These are phyloP conservation scores for Numida meleagris DNA, from an alignment of 2,113 vertebrate genomes.

Conservation along the genomic window DNA sequence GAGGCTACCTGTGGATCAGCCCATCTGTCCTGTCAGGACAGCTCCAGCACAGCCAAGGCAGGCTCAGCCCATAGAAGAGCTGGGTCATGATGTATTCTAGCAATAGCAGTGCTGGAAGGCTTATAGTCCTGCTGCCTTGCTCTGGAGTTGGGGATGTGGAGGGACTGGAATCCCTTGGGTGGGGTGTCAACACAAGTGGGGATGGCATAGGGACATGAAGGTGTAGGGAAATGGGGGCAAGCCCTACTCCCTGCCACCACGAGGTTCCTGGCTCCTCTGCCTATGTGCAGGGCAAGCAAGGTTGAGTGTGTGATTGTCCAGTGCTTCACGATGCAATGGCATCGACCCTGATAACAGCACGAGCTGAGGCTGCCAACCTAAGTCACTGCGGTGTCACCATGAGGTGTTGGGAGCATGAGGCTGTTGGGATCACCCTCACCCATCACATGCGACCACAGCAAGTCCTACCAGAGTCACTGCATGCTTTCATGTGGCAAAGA, in stretches of 20 bases:
- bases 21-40: neutral
- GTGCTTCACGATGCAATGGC: fast-evolving
- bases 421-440: neutral
- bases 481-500: fast-evolving
- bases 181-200: fast-evolving
- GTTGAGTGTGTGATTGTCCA: neutral
- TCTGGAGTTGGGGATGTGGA: neutral
- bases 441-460: fast-evolving
- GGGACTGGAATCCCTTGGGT: neutral
- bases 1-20: neutral
- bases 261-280: neutral
- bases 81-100: neutral
- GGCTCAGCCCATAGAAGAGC: neutral
- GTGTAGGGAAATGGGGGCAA: neutral
- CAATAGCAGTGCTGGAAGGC: neutral
- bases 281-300: neutral
- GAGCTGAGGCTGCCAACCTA: neutral
- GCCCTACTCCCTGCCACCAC: neutral
- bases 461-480: neutral
- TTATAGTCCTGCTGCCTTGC: neutral
- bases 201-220: neutral
- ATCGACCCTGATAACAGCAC: fast-evolving
- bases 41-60: neutral
- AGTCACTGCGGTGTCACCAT: neutral
- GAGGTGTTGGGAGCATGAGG: neutral